phyloP scores from a whole-genome alignment of 1,140 invertebrate genomes.

The Arion vulgaris region DNA sequence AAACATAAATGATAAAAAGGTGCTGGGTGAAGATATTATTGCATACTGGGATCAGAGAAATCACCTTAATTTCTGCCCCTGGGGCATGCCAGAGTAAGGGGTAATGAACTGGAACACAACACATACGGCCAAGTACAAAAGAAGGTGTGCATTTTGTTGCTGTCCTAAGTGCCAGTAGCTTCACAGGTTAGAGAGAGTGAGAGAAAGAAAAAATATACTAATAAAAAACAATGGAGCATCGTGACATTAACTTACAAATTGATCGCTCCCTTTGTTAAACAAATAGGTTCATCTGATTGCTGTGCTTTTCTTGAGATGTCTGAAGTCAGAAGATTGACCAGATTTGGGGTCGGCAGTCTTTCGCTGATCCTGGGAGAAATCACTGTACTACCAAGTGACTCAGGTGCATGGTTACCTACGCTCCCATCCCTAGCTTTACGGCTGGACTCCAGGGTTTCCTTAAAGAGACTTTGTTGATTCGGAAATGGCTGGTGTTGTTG shows the following conservation, averaged over 20 bases:
- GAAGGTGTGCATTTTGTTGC: too few relatives aligned
- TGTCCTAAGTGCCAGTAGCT: too few relatives aligned
- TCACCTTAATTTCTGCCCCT: too few relatives aligned
- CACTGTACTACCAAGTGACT: neutral
- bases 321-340: conserved; percentile 37
- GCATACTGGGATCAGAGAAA: too few relatives aligned
- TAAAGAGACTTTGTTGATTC: conserved; percentile 34
- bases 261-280: neutral
- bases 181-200: too few relatives aligned
- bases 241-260: conserved; percentile 20
- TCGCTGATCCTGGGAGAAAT: neutral
- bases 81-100: too few relatives aligned
- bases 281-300: neutral
- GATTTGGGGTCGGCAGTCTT: conserved; percentile 40
- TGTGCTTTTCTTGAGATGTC: conserved; percentile 30
- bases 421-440: conserved; percentile 25
- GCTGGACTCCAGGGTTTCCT: conserved; percentile 32
- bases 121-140: too few relatives aligned
- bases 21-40: too few relatives aligned
- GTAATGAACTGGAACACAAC: too few relatives aligned
- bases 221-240: too few relatives aligned
- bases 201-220: too few relatives aligned
- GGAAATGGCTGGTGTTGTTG: conserved; percentile 25
- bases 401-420: neutral
- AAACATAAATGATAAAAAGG: too few relatives aligned